Conservation (phyloP, 2,113 vertebrate species). For the Tringa solitaria region DNA sequence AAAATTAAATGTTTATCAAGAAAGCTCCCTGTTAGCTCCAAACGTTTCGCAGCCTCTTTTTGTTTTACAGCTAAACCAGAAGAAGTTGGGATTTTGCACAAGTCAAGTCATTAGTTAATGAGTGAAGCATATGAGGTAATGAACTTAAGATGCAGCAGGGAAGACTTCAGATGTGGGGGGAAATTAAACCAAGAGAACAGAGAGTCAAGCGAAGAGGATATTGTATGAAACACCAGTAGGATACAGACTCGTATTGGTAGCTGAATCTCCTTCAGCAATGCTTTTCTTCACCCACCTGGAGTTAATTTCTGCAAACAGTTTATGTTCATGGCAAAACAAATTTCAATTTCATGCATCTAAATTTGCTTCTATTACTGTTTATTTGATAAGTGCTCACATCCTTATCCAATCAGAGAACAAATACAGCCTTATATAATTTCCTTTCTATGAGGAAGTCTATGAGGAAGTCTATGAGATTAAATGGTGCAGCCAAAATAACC, state of each 20-base stretch:
- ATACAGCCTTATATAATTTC: background rate
- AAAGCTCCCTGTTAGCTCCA: background rate
- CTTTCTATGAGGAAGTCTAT: too few relatives aligned
- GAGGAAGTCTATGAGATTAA: background rate
- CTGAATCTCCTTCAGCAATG: background rate
- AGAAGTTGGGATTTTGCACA: background rate
- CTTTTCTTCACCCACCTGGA: background rate
- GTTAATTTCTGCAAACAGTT: background rate
- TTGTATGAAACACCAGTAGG: background rate
- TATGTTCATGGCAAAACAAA: background rate
- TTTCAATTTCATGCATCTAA: slow-evolving; percentile 25
- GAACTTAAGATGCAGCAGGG: background rate
- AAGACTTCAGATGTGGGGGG: background rate
- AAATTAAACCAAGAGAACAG: background rate
- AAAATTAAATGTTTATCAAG: background rate
- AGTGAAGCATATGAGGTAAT: background rate
- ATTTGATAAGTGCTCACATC: background rate
- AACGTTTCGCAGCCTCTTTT: background rate
- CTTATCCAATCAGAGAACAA: slow-evolving; percentile 4
- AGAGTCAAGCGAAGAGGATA: background rate
- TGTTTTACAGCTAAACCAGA: background rate
- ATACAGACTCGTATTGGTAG: background rate
- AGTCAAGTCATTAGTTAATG: background rate
- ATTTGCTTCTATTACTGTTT: background rate
- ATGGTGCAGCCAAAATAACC: background rate